Base-by-base conservation (phyloP, 1,140 invertebrate genomes). In the Anastrepha ludens region DNA sequence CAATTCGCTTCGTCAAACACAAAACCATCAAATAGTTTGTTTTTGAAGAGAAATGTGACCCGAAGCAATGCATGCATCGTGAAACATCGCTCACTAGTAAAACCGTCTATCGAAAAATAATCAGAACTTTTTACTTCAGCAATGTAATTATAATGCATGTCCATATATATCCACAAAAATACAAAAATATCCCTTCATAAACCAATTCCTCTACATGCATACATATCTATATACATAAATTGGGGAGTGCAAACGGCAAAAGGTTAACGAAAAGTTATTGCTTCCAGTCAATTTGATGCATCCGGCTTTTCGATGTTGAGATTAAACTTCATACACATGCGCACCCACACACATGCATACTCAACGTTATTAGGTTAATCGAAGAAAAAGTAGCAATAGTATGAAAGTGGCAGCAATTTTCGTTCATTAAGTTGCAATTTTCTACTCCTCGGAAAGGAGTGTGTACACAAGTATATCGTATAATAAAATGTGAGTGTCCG, bases 401-500 rank as follows among this genome's bases (percentile, higher is more conserved):
- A 67, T 67, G 29, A 8, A 62, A 62, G 60, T 39, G 64, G 64
- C 64, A 67, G 64, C 64, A 67, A 67, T 67, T 67, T 67, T 67
- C 64, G 29, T 67, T 67, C 64, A 67, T 67, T 67, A 67, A 67
- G 29, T 39, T 67, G 64, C n/a, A 29, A 67, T 67, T 67, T 20
- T 29, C 60, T 62, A 5, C 15, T 4, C 8, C 1, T 62, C 60
- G 17, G 60, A 62, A 11, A 0, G 17, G 60, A 8, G 15, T 62
- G 5, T 17, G 17, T 58, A 13, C 13, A 58, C 13, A 58, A 8
- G 13, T 64, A 64, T 64, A 13, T 13, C 60, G 17, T 62, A 9
- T 62, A 55, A 55, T 62, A 67, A 67, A 7, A 67, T 67, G 29
- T 4, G 11, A 4, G 7, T 39, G 20, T 20, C 8, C 5, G 64